Percentiles rank a stretch among this genome's conserved stretches.
These are phyloP conservation scores for Toxotes lorentzi DNA, from an alignment of 2,797 vertebrate species.

Conservation along the genomic window DNA sequence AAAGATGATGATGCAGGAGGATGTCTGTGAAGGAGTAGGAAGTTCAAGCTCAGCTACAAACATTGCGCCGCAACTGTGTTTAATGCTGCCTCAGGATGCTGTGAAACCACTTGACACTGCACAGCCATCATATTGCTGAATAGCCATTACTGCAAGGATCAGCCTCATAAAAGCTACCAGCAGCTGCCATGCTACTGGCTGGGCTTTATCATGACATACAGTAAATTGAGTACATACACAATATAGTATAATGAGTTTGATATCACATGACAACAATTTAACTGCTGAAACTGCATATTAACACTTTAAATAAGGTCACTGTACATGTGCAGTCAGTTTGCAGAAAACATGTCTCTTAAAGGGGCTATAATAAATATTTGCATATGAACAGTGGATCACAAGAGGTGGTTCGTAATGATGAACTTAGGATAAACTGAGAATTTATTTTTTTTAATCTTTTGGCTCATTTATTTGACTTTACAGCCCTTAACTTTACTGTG, in stretches of 20 bases:
- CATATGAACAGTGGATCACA: neutral
- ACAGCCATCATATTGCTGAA: constrained; percentile 28
- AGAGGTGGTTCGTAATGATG: neutral
- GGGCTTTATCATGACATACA: neutral
- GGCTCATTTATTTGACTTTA: neutral
- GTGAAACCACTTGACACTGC: constrained; percentile 40
- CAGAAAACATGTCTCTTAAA: neutral
- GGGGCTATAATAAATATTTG: neutral
- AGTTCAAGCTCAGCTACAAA: constrained; percentile 36
- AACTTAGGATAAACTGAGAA: neutral
- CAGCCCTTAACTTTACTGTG: neutral
- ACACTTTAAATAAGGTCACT: neutral
- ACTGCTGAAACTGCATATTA: neutral
- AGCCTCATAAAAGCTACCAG: neutral
- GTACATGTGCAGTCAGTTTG: neutral
- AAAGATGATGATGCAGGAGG: constrained; percentile 30
- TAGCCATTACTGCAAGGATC: constrained; percentile 5
- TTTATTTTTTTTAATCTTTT: neutral
- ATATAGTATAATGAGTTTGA: neutral
- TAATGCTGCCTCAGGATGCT: constrained; percentile 23
- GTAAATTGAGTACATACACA: neutral
- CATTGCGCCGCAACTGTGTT: neutral
- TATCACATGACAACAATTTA: neutral
- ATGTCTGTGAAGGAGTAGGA: constrained; percentile 24
- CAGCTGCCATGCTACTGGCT: neutral